A percentile compares a stretch with the other conserved stretches of the same genome.
phyloP scores from a whole-genome alignment of 2,888 invertebrate species.

The Orchesella flavescens region DNA sequence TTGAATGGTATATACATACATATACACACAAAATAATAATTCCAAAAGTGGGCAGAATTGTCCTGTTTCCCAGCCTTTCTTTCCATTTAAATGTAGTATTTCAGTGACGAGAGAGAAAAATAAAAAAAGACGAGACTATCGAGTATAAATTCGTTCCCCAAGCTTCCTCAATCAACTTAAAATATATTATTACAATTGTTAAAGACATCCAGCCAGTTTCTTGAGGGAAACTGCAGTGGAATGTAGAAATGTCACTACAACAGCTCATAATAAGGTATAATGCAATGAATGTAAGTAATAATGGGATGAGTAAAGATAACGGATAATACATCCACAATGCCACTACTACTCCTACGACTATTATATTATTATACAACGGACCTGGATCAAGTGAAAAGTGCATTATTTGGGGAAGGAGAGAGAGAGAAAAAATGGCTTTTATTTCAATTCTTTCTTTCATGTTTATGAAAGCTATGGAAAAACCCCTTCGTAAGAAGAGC shows the following conservation, averaged over 20 bases:
- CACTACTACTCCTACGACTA: slow-evolving; percentile 17
- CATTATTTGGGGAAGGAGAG: slow-evolving; percentile 44
- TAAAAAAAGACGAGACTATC: background rate
- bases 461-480: slow-evolving; percentile 46
- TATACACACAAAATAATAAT: slow-evolving; percentile 35
- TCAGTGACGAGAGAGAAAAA: background rate
- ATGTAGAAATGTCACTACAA: background rate
- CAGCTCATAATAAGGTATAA: slow-evolving; percentile 59
- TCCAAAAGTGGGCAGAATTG: slow-evolving; percentile 55
- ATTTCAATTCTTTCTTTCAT: slow-evolving; percentile 59
- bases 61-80: slow-evolving; percentile 24
- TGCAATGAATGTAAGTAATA: slow-evolving; percentile 59
- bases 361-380: slow-evolving; percentile 30
- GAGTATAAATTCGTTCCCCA: slow-evolving; percentile 48
- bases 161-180: slow-evolving; percentile 59
- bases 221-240: too few species aligned
- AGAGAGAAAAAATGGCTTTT: slow-evolving; percentile 44
- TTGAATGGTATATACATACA: slow-evolving; percentile 35
- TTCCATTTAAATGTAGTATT: slow-evolving; percentile 47
- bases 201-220: slow-evolving; percentile 28
- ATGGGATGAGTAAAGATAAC: slow-evolving; percentile 61
- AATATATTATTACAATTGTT: slow-evolving; percentile 58
- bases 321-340: slow-evolving; percentile 38
- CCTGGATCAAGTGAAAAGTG: slow-evolving; percentile 61
- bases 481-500: slow-evolving; percentile 25